A percentile compares a stretch with the other conserved stretches of the same genome.
Conservation (phyloP, 1,140 invertebrate species). For the Aphelenchoides besseyi region DNA sequence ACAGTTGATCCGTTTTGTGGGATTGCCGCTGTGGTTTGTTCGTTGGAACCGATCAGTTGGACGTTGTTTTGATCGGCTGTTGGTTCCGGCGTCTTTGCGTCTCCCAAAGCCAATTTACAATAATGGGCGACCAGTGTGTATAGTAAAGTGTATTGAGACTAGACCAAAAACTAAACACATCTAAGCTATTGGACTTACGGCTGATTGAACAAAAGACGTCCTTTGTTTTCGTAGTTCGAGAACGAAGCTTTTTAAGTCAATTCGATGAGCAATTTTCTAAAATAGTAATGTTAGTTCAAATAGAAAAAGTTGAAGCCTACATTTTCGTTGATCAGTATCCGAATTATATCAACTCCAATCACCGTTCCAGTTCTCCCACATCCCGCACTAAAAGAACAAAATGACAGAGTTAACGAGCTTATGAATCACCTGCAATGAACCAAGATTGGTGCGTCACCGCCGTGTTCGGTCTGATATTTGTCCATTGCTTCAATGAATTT, state of each 20-base stretch:
- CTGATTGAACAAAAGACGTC: slow-evolving; percentile 28
- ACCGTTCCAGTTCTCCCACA: slow-evolving; percentile 28
- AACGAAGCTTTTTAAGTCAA: slow-evolving; percentile 20
- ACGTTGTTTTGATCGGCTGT: not conserved
- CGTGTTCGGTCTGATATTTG: slow-evolving; percentile 17
- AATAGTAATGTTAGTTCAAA: not conserved
- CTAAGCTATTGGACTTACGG: slow-evolving; percentile 21
- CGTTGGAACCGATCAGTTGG: not conserved
- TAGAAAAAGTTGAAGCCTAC: not conserved
- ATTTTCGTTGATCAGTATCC: slow-evolving; percentile 21
- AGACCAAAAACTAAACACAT: not conserved
- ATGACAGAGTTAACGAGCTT: not conserved
- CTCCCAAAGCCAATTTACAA: slow-evolving; percentile 23
- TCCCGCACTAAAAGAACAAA: slow-evolving; percentile 9
- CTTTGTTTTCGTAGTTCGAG: slow-evolving; percentile 23
- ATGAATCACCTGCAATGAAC: slow-evolving; percentile 15
- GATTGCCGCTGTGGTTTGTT: not conserved
- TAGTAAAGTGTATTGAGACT: slow-evolving; percentile 27
- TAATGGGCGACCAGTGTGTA: slow-evolving; percentile 28
- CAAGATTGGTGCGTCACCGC: slow-evolving; percentile 19
- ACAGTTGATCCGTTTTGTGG: not conserved
- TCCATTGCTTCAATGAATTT: slow-evolving; percentile 21
- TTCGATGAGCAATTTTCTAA: slow-evolving; percentile 17
- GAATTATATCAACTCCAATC: slow-evolving; percentile 24
- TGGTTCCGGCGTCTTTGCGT: not conserved